Conservation (phyloP, 2,888 invertebrate genomes). For the Andrena camellia region DNA sequence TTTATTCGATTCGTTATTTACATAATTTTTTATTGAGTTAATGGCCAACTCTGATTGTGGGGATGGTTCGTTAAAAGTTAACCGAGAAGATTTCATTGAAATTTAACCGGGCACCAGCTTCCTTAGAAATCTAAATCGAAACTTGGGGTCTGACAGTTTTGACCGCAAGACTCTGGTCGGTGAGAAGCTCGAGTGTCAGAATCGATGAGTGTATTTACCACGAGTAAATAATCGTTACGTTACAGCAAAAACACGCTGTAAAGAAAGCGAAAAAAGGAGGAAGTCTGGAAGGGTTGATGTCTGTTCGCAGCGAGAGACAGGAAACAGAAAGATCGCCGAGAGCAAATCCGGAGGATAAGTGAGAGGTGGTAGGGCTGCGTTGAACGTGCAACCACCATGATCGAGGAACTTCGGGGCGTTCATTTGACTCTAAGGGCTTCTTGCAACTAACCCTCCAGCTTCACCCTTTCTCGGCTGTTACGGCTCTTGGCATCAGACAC, state of each 20-base stretch:
- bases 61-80: too few relatives aligned
- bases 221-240: conserved; percentile 16
- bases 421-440: conserved; percentile 29
- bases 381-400: conserved; percentile 76
- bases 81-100: too few relatives aligned
- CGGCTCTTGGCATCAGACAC: conserved; percentile 6
- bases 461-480: conserved; percentile 13
- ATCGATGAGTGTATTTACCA: not conserved
- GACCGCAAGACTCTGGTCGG: not conserved
- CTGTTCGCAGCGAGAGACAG: conserved; percentile 82
- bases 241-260: not conserved
- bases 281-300: conserved; percentile 39
- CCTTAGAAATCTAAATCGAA: too few relatives aligned
- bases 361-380: conserved; percentile 82
- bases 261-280: not conserved
- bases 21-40: too few relatives aligned
- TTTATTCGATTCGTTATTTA: too few relatives aligned
- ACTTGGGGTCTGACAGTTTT: too few relatives aligned
- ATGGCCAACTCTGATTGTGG: too few relatives aligned
- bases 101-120: too few relatives aligned
- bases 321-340: conserved; percentile 80
- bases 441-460: conserved; percentile 28
- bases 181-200: not conserved
- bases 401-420: conserved; percentile 45
- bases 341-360: conserved; percentile 82